Base-by-base conservation (phyloP, 2,797 vertebrate genomes). In the Cuniculus paca region DNA sequence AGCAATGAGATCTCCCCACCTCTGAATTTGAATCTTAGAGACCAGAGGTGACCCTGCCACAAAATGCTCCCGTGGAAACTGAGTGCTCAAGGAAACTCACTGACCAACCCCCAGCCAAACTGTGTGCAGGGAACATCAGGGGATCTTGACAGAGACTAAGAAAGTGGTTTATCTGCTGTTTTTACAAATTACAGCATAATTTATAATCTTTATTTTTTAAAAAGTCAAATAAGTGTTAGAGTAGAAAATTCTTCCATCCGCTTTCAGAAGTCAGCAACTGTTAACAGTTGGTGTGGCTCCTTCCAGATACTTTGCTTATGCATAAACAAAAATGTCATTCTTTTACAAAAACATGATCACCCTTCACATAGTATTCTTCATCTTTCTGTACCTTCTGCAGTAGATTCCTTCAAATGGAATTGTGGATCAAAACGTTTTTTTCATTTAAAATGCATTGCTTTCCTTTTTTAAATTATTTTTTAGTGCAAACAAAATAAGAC, bases 231-330 rank as follows among this genome's bases (percentile, higher is more conserved):
- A 89, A 87, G 89, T 22, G 2, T 52, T 54, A 95, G 42, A 68
- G 17, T 31, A 91, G 52, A 88, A 82, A 83, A 5, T 54, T 12
- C 52, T 36, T 52, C 80, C 45, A 1, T 63, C 24, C 31, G n/a
- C 17, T 56, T 20, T 54, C 42, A 68, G 93, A 88, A 96, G 72
- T 54, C 78, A 82, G 28, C 61, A 97, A 50, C 78, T 97, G 17
- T 88, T 82, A 56, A 89, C 34, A 36, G 54, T 36, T 42, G 39
- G 2, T 31, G 12, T 11, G n/a, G 19, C 2, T 87, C 81, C 91
- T 94, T 81, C 54, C 48, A 60, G 83, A 13, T 54, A 80, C 65
- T 94, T 36, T 86, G 52, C 48, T 88, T 72, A 65, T 36, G 50
- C 24, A 28, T 81, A 79, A 86, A 90, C 70, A 93, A 75, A 89